These are phyloP conservation scores for Myocastor coypus DNA, from an alignment of 2,113 vertebrate genomes.

Conservation along the genomic window DNA sequence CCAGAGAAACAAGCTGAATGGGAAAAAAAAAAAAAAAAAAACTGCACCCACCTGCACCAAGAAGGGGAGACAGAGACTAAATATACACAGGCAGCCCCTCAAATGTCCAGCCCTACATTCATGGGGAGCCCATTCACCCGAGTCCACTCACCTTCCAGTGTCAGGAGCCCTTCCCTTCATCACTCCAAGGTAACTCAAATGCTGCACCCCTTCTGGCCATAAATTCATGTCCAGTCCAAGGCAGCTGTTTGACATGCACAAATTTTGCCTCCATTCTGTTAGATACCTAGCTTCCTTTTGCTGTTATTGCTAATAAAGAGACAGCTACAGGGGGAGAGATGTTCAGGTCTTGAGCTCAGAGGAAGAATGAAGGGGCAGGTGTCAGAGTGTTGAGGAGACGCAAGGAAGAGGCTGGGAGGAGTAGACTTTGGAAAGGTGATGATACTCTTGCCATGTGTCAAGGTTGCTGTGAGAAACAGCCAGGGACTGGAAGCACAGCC, in stretches of 20 bases:
- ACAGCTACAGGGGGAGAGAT: neutral
- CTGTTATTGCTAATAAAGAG: neutral
- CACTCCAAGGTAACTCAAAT: neutral
- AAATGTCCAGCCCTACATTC: neutral
- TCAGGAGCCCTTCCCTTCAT: neutral
- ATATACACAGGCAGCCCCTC: neutral
- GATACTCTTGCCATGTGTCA: accelerated
- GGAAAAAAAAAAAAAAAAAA: neutral
- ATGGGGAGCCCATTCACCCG: too few species aligned
- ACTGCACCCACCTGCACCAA: neutral
- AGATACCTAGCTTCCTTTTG: neutral
- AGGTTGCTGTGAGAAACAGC: too few species aligned
- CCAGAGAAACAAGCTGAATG: neutral
- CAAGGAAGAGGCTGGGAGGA: neutral
- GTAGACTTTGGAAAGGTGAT: accelerated
- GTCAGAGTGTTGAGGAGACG: neutral
- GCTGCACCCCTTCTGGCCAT: neutral
- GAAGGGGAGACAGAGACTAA: neutral
- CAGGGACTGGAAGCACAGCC: neutral
- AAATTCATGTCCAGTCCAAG: neutral
- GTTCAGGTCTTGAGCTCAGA: neutral
- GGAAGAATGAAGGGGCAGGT: neutral
- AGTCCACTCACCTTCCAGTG: neutral
- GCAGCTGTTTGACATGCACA: neutral
- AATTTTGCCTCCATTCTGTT: neutral